Evolutionary conservation across 2,113 vertebrate species (phyloP), one percentile per base, ranked within the genome.

Genomic region (Chlamydotis undulata): DNA sequence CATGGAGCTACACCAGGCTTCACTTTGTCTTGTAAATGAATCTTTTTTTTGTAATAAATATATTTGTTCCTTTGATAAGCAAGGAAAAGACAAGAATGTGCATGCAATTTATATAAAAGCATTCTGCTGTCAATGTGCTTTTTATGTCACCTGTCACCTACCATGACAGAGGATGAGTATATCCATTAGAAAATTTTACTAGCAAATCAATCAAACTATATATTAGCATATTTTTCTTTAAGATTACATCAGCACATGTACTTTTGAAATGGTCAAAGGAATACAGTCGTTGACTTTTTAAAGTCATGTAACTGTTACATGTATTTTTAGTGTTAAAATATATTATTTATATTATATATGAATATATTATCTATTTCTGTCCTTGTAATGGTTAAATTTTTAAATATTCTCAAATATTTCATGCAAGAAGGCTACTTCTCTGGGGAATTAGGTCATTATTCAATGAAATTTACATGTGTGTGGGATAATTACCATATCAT

Each of bases 1-100:
- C 56, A 53, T 56, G 79, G 49, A 94, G 43, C 59, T 92, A 77
- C 21, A 90, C 21, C 7, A 55, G 68, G 60, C 47, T 47, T 88
- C 50, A 67, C 47, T 94, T 79, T 86, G 25, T 94, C 60, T 90
- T 94, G 82, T 93, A 90, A 92, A 94, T 89, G 16, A 74, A 55
- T 80, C 37, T 71, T 86, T 67, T 67, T 65, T 78, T 59, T 81
- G 33, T 78, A 93, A 88, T 90, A 19, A 90, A 83, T 92, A 55
- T 74, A 87, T 92, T 88, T 91, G 45, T 85, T 87, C 55, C 39
- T 87, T 86, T 86, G 56, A 80, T 93, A 95, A 86, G 31, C 31
- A 88, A 93, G 59, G 85, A 56, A 93, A 67, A 80, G 76, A 85
- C 77, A 83, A 87, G 89, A 68, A 65, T 39, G 37, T 83, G 14